A percentile compares a stretch with the other conserved stretches of the same genome.
Evolutionary conservation across 2,888 invertebrate species (phyloP).

Genomic region (Diaprepes abbreviatus): DNA sequence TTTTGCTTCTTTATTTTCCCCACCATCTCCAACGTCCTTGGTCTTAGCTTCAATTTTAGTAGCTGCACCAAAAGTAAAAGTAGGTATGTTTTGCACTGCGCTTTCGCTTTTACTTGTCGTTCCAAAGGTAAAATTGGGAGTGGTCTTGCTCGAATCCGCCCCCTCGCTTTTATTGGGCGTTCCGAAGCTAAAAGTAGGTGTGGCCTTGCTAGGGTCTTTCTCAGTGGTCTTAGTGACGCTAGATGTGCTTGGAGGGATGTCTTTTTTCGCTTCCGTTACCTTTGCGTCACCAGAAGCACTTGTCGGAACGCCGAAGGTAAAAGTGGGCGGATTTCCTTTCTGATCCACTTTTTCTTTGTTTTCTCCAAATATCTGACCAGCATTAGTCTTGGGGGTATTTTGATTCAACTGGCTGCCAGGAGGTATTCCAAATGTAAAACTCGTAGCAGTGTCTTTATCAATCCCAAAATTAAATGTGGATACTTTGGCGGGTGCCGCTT

Average conservation of each 20-base stretch:
- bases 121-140: slow-evolving; percentile 15
- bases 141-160: not conserved
- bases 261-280: slow-evolving; percentile 5
- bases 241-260: not conserved
- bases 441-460: slow-evolving; percentile 64
- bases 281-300: slow-evolving; percentile 1
- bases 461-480: slow-evolving; percentile 70
- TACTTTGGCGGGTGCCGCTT: slow-evolving; percentile 46
- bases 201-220: not conserved
- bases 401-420: slow-evolving; percentile 32
- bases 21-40: not conserved
- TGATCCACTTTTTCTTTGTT: slow-evolving; percentile 34
- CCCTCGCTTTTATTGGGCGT: not conserved
- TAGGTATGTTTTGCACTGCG: not conserved
- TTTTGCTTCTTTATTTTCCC: slow-evolving; percentile 21
- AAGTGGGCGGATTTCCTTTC: slow-evolving; percentile 41
- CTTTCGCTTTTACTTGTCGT: not conserved
- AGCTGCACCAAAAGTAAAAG: slow-evolving; percentile 6
- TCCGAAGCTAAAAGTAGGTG: slow-evolving; percentile 26
- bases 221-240: not conserved
- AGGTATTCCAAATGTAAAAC: slow-evolving; percentile 66
- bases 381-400: slow-evolving; percentile 42
- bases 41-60: not conserved
- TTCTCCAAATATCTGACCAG: slow-evolving; percentile 53
- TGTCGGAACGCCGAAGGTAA: slow-evolving; percentile 48